Base-by-base conservation (phyloP, 2,113 vertebrate genomes). In the Elgaria multicarinata region DNA sequence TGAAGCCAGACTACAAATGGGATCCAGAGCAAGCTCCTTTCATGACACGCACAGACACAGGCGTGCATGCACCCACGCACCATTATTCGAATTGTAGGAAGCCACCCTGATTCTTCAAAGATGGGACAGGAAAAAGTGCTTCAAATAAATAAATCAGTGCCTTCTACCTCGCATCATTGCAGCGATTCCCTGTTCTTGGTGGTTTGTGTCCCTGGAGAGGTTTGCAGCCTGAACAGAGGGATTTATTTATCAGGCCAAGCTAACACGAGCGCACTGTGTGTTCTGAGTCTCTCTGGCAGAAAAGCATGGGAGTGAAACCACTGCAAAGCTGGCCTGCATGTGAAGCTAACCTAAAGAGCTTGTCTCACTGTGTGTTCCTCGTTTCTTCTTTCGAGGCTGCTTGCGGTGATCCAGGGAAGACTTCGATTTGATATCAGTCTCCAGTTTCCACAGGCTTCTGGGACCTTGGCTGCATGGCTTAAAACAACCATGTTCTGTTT, bases 271-370 rank as follows among this genome's bases (percentile, higher is more conserved):
- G 0, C 4, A 18, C 58, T 44, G 5, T 44, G 81, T 31, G 36
- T 64, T 67, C 36, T 31, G 26, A 44, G 12, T 36, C 36, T 7
- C 4, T 28, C 28, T n/a, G 55, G 58, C 58, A 77, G 18, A 66
- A 4, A 10, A 2, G n/a, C 39, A 24, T 2, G 20, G 58, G 66
- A 46, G 42, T 4, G 9, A 36, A 42, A n/a, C 28, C 28, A 46
- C 55, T 28, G 31, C 4, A 39, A 16, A 28, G 12, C 53, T 81
- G 78, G 88, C 84, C 14, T 1, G 0, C 0, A 2, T 3, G 10
- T 31, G 33, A 26, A 83, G 72, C 67, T 4, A 1, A 39, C 76
- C 42, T 44, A 0, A 72, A 74, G 0, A 90, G 36, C 36, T 1
- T 0, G 16, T 1, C 0, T 83, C 55, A 86, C 88, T 86, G 42